phyloP scores from a whole-genome alignment of 2,113 vertebrate genomes.

The Pampusana beccarii region DNA sequence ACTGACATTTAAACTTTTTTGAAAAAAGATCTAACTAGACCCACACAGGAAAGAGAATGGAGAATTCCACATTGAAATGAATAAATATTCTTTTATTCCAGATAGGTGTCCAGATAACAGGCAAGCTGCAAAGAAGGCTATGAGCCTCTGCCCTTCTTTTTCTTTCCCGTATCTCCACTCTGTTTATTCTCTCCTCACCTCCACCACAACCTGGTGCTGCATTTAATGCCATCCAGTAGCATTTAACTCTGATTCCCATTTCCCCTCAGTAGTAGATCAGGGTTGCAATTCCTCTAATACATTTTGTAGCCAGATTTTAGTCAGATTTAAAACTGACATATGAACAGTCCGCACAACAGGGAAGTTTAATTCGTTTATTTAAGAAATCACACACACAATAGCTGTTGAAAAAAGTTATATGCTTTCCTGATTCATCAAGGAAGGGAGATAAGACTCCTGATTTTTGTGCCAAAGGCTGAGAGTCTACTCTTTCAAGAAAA shows the following conservation, averaged over 20 bases:
- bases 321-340: neutral
- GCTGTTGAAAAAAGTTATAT: neutral
- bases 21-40: neutral
- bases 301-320: neutral
- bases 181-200: neutral
- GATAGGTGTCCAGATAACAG: neutral
- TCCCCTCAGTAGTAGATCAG: neutral
- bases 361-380: neutral
- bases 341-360: neutral
- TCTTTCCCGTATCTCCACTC: neutral
- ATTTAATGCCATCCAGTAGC: fast-evolving
- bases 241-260: neutral
- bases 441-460: neutral
- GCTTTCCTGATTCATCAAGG: neutral
- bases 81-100: neutral
- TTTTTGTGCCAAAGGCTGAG: neutral
- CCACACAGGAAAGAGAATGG: neutral
- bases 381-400: neutral
- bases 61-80: neutral
- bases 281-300: neutral
- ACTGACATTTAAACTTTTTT: neutral
- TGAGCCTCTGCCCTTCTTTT: neutral
- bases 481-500: neutral
- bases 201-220: neutral
- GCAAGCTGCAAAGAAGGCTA: neutral